Conservation (phyloP, 2,797 vertebrate species). For the Lerista edwardsae region DNA sequence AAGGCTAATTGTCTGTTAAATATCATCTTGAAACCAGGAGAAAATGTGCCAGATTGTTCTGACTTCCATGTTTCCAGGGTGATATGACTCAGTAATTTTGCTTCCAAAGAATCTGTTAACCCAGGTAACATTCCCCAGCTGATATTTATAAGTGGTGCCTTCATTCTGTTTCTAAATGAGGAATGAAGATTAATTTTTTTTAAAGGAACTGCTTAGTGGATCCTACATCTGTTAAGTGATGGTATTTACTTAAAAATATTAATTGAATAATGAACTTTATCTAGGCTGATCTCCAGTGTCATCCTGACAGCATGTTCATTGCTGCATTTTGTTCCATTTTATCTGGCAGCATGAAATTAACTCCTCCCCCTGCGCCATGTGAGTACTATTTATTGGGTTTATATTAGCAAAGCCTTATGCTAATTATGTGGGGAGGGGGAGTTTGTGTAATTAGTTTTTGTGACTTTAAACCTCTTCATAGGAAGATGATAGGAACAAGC, state of each 20-base stretch:
- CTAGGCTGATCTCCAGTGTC: background rate
- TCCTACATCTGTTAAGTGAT: background rate
- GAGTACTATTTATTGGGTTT: background rate
- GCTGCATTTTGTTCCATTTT: conserved; percentile 30
- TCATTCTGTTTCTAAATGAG: background rate
- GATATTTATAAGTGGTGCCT: conserved; percentile 41
- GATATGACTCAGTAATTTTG: conserved; percentile 49
- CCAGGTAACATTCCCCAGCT: conserved; percentile 44
- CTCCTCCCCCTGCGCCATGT: background rate
- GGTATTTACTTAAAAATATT: background rate
- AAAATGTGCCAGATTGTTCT: conserved; percentile 38
- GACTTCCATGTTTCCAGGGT: conserved; percentile 63
- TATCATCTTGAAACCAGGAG: conserved; percentile 35
- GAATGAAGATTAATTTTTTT: background rate
- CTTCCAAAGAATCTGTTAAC: conserved; percentile 55
- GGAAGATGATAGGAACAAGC: background rate
- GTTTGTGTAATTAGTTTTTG: conserved; percentile 2
- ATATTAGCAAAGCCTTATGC: conserved; percentile 15
- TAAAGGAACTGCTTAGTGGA: background rate
- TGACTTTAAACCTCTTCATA: background rate
- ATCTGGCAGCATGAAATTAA: background rate
- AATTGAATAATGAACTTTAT: background rate
- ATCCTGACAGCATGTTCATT: background rate
- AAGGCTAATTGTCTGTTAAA: conserved; percentile 43
- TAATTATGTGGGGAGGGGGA: conserved; percentile 3